These are phyloP conservation scores for Episyrphus balteatus DNA, from an alignment of 1,140 invertebrate species.

Conservation along the genomic window DNA sequence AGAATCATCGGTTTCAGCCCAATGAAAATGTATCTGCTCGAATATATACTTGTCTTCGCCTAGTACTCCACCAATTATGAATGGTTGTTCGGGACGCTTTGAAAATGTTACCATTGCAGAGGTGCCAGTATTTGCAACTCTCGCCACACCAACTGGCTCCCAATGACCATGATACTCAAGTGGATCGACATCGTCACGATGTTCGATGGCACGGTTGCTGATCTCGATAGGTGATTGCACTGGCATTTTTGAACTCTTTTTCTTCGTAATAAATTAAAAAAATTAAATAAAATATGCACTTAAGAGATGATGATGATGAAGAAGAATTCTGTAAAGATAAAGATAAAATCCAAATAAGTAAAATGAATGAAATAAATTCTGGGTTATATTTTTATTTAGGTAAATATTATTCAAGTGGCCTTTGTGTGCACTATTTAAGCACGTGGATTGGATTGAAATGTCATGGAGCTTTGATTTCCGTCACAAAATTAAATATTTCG, in stretches of 20 bases:
- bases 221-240: constrained; percentile 44
- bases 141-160: constrained; percentile 36
- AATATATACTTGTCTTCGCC: constrained; percentile 54
- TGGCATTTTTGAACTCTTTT: constrained; percentile 17
- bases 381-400: too few relatives aligned
- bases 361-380: too few relatives aligned
- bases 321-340: too few relatives aligned
- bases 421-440: too few relatives aligned
- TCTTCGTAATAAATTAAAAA: background rate
- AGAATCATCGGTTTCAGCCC: constrained; percentile 53
- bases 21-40: constrained; percentile 68
- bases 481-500: too few relatives aligned
- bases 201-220: constrained; percentile 39
- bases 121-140: constrained; percentile 33
- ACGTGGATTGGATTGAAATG: too few relatives aligned
- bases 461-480: too few relatives aligned
- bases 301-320: too few relatives aligned
- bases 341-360: too few relatives aligned
- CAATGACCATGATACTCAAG: constrained; percentile 43
- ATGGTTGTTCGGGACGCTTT: constrained; percentile 32
- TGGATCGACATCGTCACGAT: constrained; percentile 42
- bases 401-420: too few relatives aligned
- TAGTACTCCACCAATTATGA: constrained; percentile 46
- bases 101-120: constrained; percentile 35
- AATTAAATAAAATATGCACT: too few relatives aligned